Evolutionary conservation across 1,140 invertebrate genomes (phyloP).

Genomic region (Wasmannia auropunctata): DNA sequence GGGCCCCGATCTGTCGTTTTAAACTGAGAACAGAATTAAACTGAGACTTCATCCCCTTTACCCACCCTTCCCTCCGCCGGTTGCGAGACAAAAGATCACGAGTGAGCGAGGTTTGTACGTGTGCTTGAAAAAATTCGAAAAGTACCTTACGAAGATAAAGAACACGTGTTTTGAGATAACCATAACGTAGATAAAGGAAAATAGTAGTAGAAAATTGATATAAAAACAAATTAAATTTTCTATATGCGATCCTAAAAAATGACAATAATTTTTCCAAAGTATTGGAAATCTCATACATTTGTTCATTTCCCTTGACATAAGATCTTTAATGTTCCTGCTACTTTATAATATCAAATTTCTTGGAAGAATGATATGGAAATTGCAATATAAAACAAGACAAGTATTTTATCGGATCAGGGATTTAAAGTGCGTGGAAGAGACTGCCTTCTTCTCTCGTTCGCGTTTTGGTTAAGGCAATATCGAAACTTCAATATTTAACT

Average conservation of each 20-base stretch:
- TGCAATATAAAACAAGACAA: neutral
- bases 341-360: too few relatives aligned
- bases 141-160: neutral
- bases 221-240: neutral
- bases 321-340: too few relatives aligned
- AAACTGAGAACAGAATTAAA: too few relatives aligned
- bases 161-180: neutral
- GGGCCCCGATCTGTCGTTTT: neutral
- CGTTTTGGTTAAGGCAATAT: neutral
- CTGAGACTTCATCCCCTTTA: neutral
- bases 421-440: neutral
- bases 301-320: too few relatives aligned
- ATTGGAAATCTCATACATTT: too few relatives aligned
- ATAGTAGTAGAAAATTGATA: neutral
- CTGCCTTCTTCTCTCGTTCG: neutral
- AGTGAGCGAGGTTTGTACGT: neutral
- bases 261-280: too few relatives aligned
- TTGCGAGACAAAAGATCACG: slow-evolving; percentile 17
- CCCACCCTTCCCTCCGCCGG: too few relatives aligned
- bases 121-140: neutral
- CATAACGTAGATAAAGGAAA: neutral
- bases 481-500: neutral
- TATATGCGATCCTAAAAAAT: neutral
- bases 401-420: neutral
- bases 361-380: neutral